Base-by-base conservation (phyloP, 1,140 invertebrate species). In the Neodiprion pinetum region DNA sequence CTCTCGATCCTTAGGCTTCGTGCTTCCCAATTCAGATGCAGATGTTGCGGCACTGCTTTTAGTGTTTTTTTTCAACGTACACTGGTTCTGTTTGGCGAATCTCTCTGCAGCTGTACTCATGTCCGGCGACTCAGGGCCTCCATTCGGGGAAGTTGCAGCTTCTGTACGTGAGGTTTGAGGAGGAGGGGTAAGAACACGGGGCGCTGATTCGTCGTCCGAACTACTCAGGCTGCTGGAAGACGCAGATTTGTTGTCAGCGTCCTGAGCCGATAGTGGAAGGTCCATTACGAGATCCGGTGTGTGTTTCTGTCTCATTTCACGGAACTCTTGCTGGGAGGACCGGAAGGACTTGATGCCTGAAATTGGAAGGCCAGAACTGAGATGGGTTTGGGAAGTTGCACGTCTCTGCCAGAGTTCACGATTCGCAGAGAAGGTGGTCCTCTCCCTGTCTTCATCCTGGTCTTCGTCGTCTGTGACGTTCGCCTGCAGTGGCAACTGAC, bases 261-360 rank as follows among this genome's bases (percentile, higher is more conserved):
- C 89, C 77, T 91, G 90, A 0, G 89, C 86, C 5, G 87, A 84
- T 3, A 93, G 80, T 9, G 96, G 96, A 69, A 97, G 87, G 86
- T 96, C 95, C 91, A 96, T 94, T 48, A 97, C 95, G n/a, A 97
- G 88, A 86, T 97, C 96, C 1, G 96, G 96, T 1, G 96, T 94
- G 77, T 94, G 92, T 77, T 93, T 93, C 81, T 89, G 91, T 70
- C 90, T 87, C 86, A 91, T 81, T 74, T 90, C 87, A 77, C 90
- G 81, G 77, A 91, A 85, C 76, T 88, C 86, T 61, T 61, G 53
- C 78, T 88, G 85, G 0, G 85, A 87, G 0, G 79, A 72, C 1
- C 87, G 83, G 49, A 85, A 82, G 0, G 81, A 76, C 21, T 89
- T 87, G 17, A 86, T 75, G n/a, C 84, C 86, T 1, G 78, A 69